Evolutionary conservation across 1,140 invertebrate species (phyloP), one percentile per base, ranked within the genome.

Genomic region (Odontomachus brunneus): DNA sequence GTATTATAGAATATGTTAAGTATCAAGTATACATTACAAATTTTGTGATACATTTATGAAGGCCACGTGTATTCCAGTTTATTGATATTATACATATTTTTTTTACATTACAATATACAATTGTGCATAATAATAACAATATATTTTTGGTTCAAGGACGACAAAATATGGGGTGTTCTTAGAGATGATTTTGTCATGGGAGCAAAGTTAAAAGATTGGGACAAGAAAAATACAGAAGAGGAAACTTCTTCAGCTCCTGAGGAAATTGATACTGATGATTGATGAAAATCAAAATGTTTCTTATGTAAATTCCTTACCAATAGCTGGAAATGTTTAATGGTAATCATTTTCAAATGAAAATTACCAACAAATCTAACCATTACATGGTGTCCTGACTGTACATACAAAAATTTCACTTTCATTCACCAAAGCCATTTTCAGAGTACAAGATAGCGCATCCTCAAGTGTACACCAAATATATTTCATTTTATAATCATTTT

Each of bases 181-280:
- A 96, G 96, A 72, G 97, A 98, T 90, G 97, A 98, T 92, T 98
- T 97, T 91, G 97, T 97, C 95, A 97, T 97, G 95, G 97, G 97
- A 88, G 97, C 97, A 26, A 97, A 97, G 93, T 95, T 98, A 94
- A 98, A 98, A 94, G 97, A 98, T 93, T 98, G 98, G 98, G 97
- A 98, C 92, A 97, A 97, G 93, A 95, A 97, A 89, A 90, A 95
- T 78, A 90, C 91, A 24, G 92, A 94, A 75, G 91, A 93, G 15
- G 92, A 93, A 4, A 81, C 89, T 63, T 91, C 90, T 22, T 90
- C 91, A n/a, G 85, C 84, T 12, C 69, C 86, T 14, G 91, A 93
- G 84, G 90, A 90, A 55, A 88, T 92, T 71, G 89, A 92, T 53
- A 90, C 88, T 29, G 90, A 91, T 62, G 19, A 84, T 73, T 63